Conservation (phyloP, 1,140 invertebrate genomes). For the Magallana gigas region DNA sequence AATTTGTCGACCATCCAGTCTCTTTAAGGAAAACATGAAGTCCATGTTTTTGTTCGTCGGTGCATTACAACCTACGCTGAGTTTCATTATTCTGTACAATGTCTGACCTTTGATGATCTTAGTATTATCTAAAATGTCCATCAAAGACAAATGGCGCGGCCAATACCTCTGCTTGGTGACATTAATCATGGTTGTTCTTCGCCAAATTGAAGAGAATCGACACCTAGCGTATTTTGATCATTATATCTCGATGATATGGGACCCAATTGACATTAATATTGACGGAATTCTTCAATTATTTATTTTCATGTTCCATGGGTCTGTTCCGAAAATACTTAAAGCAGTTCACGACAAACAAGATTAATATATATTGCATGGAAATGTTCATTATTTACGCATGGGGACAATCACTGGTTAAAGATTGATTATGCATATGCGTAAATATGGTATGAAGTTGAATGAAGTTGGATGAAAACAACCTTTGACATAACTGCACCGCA, state of each 20-base stretch:
- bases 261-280: slow-evolving; percentile 1
- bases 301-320: background rate
- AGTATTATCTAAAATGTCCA: background rate
- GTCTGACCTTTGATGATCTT: background rate
- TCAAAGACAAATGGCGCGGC: background rate
- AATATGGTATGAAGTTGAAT: too few species aligned
- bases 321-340: background rate
- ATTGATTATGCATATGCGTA: too few species aligned
- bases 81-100: too few species aligned
- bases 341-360: background rate
- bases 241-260: background rate
- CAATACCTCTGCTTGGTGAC: background rate
- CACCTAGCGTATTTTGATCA: background rate
- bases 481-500: too few species aligned
- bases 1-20: too few species aligned
- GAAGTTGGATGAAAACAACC: too few species aligned
- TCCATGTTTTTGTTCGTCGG: too few species aligned
- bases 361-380: background rate
- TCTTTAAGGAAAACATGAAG: too few species aligned
- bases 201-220: background rate
- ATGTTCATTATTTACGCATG: background rate
- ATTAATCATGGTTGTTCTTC: slow-evolving; percentile 23
- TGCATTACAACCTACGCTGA: too few species aligned
- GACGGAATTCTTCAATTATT: slow-evolving; percentile 21
- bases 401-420: too few species aligned